Base-by-base conservation (phyloP, 2,797 vertebrate genomes). In the Paedocypris micromegethes region DNA sequence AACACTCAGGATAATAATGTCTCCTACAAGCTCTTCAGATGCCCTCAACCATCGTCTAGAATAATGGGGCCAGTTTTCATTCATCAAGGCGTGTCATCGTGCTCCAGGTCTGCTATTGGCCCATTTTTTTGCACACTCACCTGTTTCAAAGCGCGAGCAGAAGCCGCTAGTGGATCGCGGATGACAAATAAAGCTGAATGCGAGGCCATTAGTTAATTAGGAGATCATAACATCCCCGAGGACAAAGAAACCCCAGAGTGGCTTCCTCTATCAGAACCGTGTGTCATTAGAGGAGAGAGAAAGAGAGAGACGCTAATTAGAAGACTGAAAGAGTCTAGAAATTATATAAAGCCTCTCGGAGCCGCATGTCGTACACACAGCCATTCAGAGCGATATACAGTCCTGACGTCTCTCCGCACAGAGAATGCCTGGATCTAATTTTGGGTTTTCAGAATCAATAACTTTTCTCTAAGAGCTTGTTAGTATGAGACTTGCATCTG, bases 181-280 rank as follows among this genome's bases (percentile, higher is more conserved):
- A 80, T 78, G 72, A 75, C 73, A 73, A 72, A 74, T 70, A 67
- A 72, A 72, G 77, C 66, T 64, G 73, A 78, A 77, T 80, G 77
- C 79, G 58, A 55, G 77, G 76, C 74, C 77, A 78, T 77, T 78
- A 77, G 76, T 82, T 82, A 82, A 82, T 82, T 80, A 80, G 78
- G 62, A 71, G 76, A 68, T 72, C 66, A 75, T 82, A 78, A 79
- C 76, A 79, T 82, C 79, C 79, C 79, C 8, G 56, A 77, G 79
- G 80, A 80, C 65, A 66, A 78, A 65, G 54, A 54, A 57, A 53
- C 61, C 67, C 72, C 70, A 67, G 62, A 74, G 65, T 73, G 77
- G 67, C 70, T 69, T 47, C 54, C 72, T 58, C 73, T 62, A 78
- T 81, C 75, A 79, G 72, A 73, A 76, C 59, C 64, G 68, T 66